Evolutionary conservation across 2,888 invertebrate species (phyloP), one percentile per base, ranked within the genome.

Genomic region (Agrotis segetum): DNA sequence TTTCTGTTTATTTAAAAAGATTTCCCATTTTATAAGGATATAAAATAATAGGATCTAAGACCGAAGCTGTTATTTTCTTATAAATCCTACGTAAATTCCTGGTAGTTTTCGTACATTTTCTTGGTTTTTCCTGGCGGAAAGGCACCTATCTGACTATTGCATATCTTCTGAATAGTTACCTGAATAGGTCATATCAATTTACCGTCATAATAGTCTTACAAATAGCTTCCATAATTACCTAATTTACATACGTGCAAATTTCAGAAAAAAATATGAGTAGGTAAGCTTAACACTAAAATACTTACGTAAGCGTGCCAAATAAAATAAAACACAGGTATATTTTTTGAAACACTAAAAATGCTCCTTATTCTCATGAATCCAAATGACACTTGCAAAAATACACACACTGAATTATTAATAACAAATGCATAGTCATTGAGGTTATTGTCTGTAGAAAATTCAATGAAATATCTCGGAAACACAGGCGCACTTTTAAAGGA

Each of bases 361-460:
- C 49, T 46, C 62, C 29, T 67, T 73, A 66, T 44, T 71, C 60
- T 59, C 71, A 70, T 70, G 16, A 53, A 69, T 60, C 60, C 44
- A 64, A 66, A 68, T 66, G 58, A 62, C 77, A 82, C 71, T 82
- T 69, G 62, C 71, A 67, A 76, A 67, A 73, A 75, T 56, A 75
- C 68, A 68, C 71, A 67, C 80, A 74, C 64, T 29, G 80, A 85
- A 85, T 88, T 63, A 85, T 82, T 86, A 81, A 85, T 79, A 82
- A 84, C 80, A 84, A 74, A 79, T 82, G 85, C 77, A 84, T 76
- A 64, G 62, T 52, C 46, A 81, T 84, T 77, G 73, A 88, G 88
- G 88, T 88, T 88, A 84, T 71, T 47, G 19, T 69, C 56, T 52
- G 53, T n/a, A 49, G 63, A 49, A 61, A 14, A 52, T 53, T 56